Conservation (phyloP, 2,113 vertebrate species). For the Puntigrus tetrazona region DNA sequence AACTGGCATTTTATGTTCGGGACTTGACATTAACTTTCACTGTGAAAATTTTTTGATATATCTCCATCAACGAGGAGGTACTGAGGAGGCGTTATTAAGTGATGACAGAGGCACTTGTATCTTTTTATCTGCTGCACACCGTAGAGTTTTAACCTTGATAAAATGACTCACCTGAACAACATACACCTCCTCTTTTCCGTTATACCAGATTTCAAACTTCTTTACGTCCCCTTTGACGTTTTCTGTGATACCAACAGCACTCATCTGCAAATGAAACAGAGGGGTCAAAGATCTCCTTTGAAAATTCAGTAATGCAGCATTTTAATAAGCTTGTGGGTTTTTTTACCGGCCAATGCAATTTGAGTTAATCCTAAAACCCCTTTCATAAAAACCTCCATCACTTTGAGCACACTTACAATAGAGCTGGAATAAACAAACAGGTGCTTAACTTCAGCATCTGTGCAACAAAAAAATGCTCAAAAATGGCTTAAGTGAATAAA, state of each 20-base stretch:
- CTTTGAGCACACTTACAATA: slow-evolving; percentile 7
- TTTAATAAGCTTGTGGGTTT: slow-evolving; percentile 2
- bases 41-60: not conserved
- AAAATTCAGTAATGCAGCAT: not conserved
- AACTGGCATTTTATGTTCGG: not conserved
- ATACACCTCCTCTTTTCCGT: slow-evolving; percentile 89
- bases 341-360: not conserved
- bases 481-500: not conserved
- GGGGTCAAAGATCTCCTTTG: not conserved
- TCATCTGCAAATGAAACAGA: slow-evolving; percentile 79
- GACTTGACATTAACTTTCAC: not conserved
- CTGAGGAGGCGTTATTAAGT: not conserved
- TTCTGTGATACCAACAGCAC: slow-evolving; percentile 89
- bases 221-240: slow-evolving; percentile 91
- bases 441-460: not conserved
- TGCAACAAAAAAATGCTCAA: not conserved
- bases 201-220: slow-evolving; percentile 97
- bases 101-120: slow-evolving; percentile 4
- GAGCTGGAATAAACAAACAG: not conserved
- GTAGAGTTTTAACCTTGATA: slow-evolving; percentile 13
- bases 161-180: slow-evolving; percentile 84
- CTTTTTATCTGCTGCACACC: not conserved
- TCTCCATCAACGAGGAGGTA: not conserved
- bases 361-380: slow-evolving; percentile 10
- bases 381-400: not conserved